A percentile compares a stretch with the other conserved stretches of the same genome.
phyloP scores from a whole-genome alignment of 2,797 vertebrate genomes.

The Fringilla coelebs region DNA sequence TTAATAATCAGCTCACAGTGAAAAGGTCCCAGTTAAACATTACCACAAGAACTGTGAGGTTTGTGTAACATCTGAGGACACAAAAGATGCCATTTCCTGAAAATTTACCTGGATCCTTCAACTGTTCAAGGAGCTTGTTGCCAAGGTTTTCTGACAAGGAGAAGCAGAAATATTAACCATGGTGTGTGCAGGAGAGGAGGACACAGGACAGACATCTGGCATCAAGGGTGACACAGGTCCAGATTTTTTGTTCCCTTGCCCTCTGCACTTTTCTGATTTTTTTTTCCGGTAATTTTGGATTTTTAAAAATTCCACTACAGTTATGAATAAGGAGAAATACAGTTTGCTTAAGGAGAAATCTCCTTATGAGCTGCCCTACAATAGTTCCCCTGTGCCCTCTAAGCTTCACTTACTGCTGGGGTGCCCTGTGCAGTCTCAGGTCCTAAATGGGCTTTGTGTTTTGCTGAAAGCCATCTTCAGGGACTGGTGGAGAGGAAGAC shows the following conservation, averaged over 20 bases:
- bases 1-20: neutral
- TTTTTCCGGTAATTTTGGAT: neutral
- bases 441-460: neutral
- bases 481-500: neutral
- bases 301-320: neutral
- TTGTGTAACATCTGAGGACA: neutral
- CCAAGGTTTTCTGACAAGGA: neutral
- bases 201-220: neutral
- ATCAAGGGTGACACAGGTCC: neutral
- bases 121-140: neutral
- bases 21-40: constrained; percentile 8
- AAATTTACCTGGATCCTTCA: neutral
- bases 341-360: neutral
- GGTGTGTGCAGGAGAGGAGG: neutral
- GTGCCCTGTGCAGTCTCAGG: neutral
- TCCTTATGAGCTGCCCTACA: neutral
- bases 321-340: neutral
- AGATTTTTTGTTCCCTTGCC: neutral
- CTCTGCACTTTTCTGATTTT: neutral
- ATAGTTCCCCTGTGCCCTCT: neutral
- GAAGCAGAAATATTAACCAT: neutral
- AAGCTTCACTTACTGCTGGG: neutral
- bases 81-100: neutral
- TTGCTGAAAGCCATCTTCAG: neutral
- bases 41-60: neutral